A percentile compares a stretch with the other conserved stretches of the same genome.
Evolutionary conservation across 2,113 vertebrate genomes (phyloP).

Genomic region (Gymnogyps californianus): DNA sequence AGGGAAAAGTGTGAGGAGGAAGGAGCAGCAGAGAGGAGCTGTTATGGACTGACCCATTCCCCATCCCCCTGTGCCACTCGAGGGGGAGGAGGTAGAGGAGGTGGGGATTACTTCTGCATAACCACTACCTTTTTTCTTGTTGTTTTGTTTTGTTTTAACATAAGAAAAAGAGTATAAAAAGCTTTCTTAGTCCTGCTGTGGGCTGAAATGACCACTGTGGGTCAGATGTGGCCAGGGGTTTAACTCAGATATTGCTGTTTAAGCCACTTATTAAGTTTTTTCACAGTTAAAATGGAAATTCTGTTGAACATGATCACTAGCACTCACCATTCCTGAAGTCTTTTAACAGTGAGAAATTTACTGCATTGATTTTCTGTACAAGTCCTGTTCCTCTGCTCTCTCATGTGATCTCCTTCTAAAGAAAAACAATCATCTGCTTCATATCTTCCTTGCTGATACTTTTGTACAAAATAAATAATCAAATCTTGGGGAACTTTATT

Average conservation of each 20-base stretch:
- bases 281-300: background rate
- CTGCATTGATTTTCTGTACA: background rate
- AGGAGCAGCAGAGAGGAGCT: background rate
- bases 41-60: rapidly evolving
- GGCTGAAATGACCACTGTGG: background rate
- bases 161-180: background rate
- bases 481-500: background rate
- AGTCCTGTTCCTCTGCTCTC: background rate
- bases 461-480: background rate
- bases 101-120: background rate
- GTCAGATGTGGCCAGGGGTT: background rate
- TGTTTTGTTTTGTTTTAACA: background rate
- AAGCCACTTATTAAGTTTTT: background rate
- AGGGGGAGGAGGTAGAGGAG: no score
- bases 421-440: background rate
- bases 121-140: background rate
- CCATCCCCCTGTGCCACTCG: rapidly evolving
- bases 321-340: background rate
- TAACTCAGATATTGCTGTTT: background rate
- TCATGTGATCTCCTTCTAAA: background rate
- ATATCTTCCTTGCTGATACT: background rate
- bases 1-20: rapidly evolving
- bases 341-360: background rate
- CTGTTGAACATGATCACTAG: background rate
- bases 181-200: background rate